A percentile compares a stretch with the other conserved stretches of the same genome.
Evolutionary conservation across 2,797 vertebrate species (phyloP).

Genomic region (Helarctos malayanus): DNA sequence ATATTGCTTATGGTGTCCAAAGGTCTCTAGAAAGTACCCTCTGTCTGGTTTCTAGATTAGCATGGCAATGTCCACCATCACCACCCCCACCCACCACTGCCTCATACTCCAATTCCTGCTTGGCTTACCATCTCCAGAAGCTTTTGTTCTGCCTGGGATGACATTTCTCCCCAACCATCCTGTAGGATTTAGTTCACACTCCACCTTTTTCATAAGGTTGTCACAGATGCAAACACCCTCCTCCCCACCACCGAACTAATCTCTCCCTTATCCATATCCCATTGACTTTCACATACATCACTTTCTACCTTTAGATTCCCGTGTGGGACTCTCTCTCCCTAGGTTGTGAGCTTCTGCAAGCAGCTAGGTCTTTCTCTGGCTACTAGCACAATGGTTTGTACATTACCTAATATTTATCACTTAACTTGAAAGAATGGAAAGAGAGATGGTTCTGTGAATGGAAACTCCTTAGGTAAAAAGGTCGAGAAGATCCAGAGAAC

Average conservation of each 20-base stretch:
- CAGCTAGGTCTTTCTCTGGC: background rate
- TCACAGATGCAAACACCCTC: background rate
- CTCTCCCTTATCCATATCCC: background rate
- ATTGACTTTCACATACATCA: background rate
- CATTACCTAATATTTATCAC: background rate
- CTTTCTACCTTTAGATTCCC: background rate
- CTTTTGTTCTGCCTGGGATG: background rate
- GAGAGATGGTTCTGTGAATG: background rate
- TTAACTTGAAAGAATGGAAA: background rate
- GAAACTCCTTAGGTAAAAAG: background rate
- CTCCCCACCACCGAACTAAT: too few relatives aligned
- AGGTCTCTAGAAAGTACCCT: background rate
- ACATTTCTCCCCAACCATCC: background rate
- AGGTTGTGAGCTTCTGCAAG: background rate
- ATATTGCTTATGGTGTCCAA: too few relatives aligned
- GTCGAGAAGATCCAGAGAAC: background rate
- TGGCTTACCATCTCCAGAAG: too few relatives aligned
- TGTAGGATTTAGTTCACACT: background rate
- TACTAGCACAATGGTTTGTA: background rate
- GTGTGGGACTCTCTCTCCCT: background rate
- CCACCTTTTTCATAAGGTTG: background rate
- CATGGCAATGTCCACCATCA: too few relatives aligned
- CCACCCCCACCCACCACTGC: rapidly evolving
- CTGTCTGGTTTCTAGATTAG: background rate
- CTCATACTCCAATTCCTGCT: too few relatives aligned